A percentile compares a stretch with the other conserved stretches of the same genome.
Conservation (phyloP, 2,797 vertebrate species). For the Manis crassicaudata region DNA sequence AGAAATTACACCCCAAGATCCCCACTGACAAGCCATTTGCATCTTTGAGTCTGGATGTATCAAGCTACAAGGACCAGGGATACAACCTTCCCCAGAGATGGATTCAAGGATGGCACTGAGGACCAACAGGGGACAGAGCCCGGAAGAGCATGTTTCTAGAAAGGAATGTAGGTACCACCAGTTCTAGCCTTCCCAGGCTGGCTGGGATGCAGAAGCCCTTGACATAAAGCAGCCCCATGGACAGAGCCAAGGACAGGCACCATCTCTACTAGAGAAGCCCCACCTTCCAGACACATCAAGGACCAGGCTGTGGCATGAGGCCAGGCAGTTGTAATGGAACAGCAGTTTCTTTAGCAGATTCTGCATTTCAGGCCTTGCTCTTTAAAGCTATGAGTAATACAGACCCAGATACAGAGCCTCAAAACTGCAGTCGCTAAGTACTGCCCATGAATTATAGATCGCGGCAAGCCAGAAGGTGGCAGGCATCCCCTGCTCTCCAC, state of each 20-base stretch:
- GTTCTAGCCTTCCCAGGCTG: no score
- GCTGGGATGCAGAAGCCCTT: not conserved
- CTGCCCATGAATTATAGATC: not conserved
- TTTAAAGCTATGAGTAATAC: not conserved
- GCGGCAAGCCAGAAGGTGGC: not conserved
- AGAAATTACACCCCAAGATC: not conserved
- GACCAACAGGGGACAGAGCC: not conserved
- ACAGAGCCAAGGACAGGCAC: not conserved
- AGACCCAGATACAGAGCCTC: not conserved
- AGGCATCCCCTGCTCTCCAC: no score
- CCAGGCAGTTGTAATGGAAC: accelerated
- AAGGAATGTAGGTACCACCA: not conserved
- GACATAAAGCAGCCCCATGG: no score
- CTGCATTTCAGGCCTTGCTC: not conserved
- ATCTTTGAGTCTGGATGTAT: not conserved
- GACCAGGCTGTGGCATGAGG: no score
- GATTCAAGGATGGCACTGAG: accelerated
- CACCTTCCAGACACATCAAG: not conserved
- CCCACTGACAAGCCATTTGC: no score
- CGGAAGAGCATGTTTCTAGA: not conserved
- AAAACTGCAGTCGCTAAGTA: not conserved
- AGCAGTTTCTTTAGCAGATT: not conserved
- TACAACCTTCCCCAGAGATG: not conserved
- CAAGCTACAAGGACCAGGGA: not conserved
- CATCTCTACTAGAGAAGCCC: not conserved